phyloP scores from a whole-genome alignment of 2,888 invertebrate genomes.

The Julus scanicus region DNA sequence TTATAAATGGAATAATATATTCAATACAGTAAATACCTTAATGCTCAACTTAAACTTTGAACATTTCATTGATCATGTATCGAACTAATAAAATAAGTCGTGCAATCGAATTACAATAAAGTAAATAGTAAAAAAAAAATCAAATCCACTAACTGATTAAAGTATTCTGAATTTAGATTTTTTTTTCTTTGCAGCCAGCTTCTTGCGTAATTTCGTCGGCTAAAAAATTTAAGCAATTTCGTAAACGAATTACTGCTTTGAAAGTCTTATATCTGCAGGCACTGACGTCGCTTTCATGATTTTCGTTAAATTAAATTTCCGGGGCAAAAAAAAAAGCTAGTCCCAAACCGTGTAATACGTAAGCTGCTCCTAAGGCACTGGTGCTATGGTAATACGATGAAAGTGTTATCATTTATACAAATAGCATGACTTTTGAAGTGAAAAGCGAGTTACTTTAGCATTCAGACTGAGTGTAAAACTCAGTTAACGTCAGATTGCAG shows the following conservation, averaged over 20 bases:
- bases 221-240: conserved; percentile 39
- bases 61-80: neutral
- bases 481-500: conserved; percentile 42
- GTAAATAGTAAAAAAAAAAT: neutral
- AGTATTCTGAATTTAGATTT: neutral
- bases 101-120: neutral
- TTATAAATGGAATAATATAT: too few relatives aligned
- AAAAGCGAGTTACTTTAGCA: conserved; percentile 30
- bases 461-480: conserved; percentile 39
- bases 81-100: neutral
- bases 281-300: conserved; percentile 39
- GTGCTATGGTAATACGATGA: neutral
- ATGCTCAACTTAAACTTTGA: too few relatives aligned
- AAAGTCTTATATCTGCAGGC: conserved; percentile 30
- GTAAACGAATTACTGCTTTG: conserved; percentile 29
- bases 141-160: neutral
- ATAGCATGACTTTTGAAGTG: conserved; percentile 24
- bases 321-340: neutral
- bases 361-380: neutral
- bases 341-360: conserved; percentile 3
- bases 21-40: too few relatives aligned
- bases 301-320: conserved; percentile 42
- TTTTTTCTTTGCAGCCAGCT: neutral
- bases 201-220: neutral
- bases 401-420: conserved; percentile 42